Percentiles rank a stretch among this genome's conserved stretches.
phyloP scores from a whole-genome alignment of 2,888 invertebrate species.

The Rhagonycha lutea region DNA sequence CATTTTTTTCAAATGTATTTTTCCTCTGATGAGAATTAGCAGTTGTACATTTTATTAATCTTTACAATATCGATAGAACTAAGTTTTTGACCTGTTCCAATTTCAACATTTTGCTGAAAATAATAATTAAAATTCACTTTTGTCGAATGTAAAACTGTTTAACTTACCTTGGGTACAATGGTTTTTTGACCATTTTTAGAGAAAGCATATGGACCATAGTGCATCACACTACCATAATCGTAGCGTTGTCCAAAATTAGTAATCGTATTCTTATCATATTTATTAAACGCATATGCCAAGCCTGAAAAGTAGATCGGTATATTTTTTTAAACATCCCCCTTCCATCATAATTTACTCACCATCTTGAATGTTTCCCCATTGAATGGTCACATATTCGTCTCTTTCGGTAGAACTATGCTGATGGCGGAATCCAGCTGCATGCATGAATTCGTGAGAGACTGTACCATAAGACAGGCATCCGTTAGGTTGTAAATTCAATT shows the following conservation, averaged over 20 bases:
- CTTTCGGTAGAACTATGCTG: constrained; percentile 81
- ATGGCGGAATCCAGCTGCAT: constrained; percentile 81
- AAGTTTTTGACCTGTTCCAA: background rate
- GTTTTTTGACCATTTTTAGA: constrained; percentile 1
- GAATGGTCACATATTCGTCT: constrained; percentile 73
- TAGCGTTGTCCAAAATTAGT: background rate
- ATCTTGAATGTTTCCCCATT: constrained; percentile 70
- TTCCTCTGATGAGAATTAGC: background rate
- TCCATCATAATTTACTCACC: background rate
- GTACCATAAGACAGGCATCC: background rate
- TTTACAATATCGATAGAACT: background rate
- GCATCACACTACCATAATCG: constrained; percentile 5
- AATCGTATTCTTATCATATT: background rate
- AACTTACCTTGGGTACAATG: background rate
- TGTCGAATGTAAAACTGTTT: background rate
- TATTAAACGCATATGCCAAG: background rate
- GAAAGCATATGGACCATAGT: background rate
- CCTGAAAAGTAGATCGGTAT: background rate
- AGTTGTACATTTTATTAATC: background rate
- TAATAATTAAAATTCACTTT: background rate
- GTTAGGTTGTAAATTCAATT: background rate
- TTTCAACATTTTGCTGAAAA: background rate
- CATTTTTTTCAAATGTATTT: too few species aligned
- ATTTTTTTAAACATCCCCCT: background rate
- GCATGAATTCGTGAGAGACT: constrained; percentile 77